Evolutionary conservation across 2,797 vertebrate genomes (phyloP).

Genomic region (Synaphobranchus kaupii): DNA sequence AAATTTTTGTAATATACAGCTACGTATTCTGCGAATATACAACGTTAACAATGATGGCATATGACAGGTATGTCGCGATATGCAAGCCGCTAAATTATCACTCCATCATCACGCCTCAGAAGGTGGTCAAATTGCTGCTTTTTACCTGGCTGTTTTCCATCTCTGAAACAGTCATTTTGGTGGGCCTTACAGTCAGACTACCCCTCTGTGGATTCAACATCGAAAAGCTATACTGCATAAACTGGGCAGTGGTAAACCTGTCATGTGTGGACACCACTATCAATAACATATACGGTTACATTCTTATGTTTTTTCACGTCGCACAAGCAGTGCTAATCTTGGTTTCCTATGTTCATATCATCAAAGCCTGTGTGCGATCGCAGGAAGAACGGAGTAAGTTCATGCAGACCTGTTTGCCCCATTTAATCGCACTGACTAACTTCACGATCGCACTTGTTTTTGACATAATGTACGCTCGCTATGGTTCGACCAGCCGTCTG

Average conservation of each 20-base stretch:
- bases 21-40: constrained; percentile 20
- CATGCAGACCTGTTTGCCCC: constrained; percentile 66
- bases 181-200: too few species aligned
- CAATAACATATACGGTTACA: too few species aligned
- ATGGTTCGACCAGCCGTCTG: too few species aligned
- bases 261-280: too few species aligned
- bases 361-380: constrained; percentile 38
- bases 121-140: neutral
- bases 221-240: too few species aligned
- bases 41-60: constrained; percentile 23
- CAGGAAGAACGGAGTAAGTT: constrained; percentile 52
- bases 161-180: too few species aligned
- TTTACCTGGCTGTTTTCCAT: too few species aligned
- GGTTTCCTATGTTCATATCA: too few species aligned
- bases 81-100: constrained; percentile 29
- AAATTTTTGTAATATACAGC: constrained; percentile 22
- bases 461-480: constrained; percentile 33
- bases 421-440: constrained; percentile 57
- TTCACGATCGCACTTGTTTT: constrained; percentile 51
- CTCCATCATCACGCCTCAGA: neutral
- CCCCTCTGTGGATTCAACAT: too few species aligned
- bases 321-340: too few species aligned
- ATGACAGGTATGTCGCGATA: constrained; percentile 31
- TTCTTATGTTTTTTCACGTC: too few species aligned
- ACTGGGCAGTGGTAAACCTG: too few species aligned